phyloP scores from a whole-genome alignment of 2,888 invertebrate genomes.

The Leucophenga maculata region DNA sequence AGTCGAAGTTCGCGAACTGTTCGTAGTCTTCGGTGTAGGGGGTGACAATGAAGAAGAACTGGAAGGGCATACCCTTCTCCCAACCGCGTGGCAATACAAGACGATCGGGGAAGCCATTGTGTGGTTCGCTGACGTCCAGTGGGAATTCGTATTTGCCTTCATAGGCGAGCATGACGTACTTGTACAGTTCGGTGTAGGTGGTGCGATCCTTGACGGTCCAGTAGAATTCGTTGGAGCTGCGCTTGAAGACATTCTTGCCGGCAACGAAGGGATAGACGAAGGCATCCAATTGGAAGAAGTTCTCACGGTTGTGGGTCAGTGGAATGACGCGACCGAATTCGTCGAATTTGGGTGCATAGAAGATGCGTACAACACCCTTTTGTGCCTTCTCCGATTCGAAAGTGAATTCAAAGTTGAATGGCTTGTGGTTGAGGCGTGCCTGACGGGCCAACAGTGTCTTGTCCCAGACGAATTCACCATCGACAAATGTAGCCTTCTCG shows the following conservation, averaged over 20 bases:
- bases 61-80: slow-evolving; percentile 78
- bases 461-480: slow-evolving; percentile 66
- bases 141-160: slow-evolving; percentile 74
- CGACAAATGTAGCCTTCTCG: slow-evolving; percentile 73
- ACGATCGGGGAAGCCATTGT: slow-evolving; percentile 81
- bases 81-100: slow-evolving; percentile 82
- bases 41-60: slow-evolving; percentile 77
- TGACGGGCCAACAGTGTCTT: slow-evolving; percentile 75
- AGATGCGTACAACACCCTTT: slow-evolving; percentile 78
- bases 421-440: slow-evolving; percentile 78
- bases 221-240: slow-evolving; percentile 79
- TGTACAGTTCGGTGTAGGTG: slow-evolving; percentile 78
- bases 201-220: slow-evolving; percentile 78
- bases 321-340: slow-evolving; percentile 75
- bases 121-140: slow-evolving; percentile 74
- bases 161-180: slow-evolving; percentile 77
- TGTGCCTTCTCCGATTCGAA: slow-evolving; percentile 75
- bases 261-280: slow-evolving; percentile 76
- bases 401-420: slow-evolving; percentile 76
- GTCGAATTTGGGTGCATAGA: slow-evolving; percentile 81
- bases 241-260: slow-evolving; percentile 80
- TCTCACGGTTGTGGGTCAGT: slow-evolving; percentile 76
- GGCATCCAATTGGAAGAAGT: slow-evolving; percentile 79
- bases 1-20: slow-evolving; percentile 73
- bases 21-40: slow-evolving; percentile 75